Conservation (phyloP, 2,888 invertebrate genomes). For the Gasteruption jaculator region DNA sequence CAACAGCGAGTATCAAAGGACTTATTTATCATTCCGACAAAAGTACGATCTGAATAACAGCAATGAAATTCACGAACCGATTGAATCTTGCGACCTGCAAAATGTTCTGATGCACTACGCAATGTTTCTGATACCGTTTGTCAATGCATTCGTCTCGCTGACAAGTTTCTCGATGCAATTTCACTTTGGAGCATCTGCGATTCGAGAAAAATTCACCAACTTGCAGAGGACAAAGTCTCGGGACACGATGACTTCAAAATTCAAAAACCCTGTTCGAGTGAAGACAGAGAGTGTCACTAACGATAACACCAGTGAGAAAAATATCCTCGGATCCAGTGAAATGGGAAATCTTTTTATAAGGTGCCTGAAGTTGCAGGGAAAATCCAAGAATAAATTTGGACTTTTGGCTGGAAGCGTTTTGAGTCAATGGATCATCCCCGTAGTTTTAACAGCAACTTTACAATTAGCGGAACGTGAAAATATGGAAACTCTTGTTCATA, state of each 20-base stretch:
- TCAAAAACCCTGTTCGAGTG: neutral
- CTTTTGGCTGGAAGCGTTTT: slow-evolving; percentile 25
- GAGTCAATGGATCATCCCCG: slow-evolving; percentile 41
- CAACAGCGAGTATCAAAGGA: too few species aligned
- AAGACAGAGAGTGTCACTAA: too few species aligned
- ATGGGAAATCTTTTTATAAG: too few species aligned
- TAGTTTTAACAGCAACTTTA: slow-evolving; percentile 30
- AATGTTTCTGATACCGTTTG: slow-evolving; percentile 41
- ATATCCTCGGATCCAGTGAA: too few species aligned
- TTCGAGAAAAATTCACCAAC: slow-evolving; percentile 21
- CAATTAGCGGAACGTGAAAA: slow-evolving; percentile 26
- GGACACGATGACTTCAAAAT: slow-evolving; percentile 5
- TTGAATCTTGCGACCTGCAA: slow-evolving; percentile 26
- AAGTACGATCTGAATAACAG: too few species aligned
- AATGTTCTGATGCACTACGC: slow-evolving; percentile 36
- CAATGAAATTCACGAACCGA: slow-evolving; percentile 5
- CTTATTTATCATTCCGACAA: too few species aligned
- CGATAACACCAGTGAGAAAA: too few species aligned
- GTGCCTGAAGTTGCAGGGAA: slow-evolving; percentile 9
- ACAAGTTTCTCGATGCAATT: slow-evolving; percentile 35
- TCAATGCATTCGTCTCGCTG: slow-evolving; percentile 43
- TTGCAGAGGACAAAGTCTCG: neutral
- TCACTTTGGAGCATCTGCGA: slow-evolving; percentile 22
- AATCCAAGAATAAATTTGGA: too few species aligned
- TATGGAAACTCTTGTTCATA: slow-evolving; percentile 13